phyloP scores from a whole-genome alignment of 2,888 invertebrate genomes.

The Leptinotarsa rubiginosa region DNA sequence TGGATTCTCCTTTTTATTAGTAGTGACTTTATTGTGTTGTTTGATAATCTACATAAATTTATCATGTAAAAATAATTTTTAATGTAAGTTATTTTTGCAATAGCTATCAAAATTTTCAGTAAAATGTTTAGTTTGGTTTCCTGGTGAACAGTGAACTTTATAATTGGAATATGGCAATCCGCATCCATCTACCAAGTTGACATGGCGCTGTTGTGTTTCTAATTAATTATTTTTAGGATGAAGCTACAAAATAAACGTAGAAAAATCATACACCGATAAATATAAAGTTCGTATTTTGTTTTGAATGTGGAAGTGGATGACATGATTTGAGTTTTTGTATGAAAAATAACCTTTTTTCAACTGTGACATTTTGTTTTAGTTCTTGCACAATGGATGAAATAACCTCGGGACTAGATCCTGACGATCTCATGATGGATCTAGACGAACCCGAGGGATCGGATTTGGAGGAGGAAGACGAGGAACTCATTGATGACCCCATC shows the following conservation, averaged over 20 bases:
- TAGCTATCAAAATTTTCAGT: not conserved
- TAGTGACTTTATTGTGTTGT: slow-evolving; percentile 67
- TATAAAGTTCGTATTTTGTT: slow-evolving; percentile 14
- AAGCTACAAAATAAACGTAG: slow-evolving; percentile 16
- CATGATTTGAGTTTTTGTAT: slow-evolving; percentile 10
- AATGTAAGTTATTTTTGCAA: slow-evolving; percentile 52
- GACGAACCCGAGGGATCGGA: slow-evolving; percentile 81
- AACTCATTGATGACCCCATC: slow-evolving; percentile 69
- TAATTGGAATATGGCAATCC: slow-evolving; percentile 1
- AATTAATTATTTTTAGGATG: slow-evolving; percentile 36
- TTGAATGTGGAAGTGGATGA: not conserved
- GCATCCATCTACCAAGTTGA: slow-evolving; percentile 40
- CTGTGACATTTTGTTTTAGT: slow-evolving; percentile 39
- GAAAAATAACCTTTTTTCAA: not conserved
- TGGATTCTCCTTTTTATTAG: slow-evolving; percentile 60
- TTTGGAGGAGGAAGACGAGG: slow-evolving; percentile 79
- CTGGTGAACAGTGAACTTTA: slow-evolving; percentile 10
- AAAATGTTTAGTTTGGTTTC: slow-evolving; percentile 13
- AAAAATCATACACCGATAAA: slow-evolving; percentile 20
- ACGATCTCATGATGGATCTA: slow-evolving; percentile 76
- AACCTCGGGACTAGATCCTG: slow-evolving; percentile 64
- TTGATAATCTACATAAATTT: slow-evolving; percentile 69
- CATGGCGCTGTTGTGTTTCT: slow-evolving; percentile 54
- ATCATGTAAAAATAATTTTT: slow-evolving; percentile 64
- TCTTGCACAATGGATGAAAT: slow-evolving; percentile 63